These are phyloP conservation scores for Candoia aspera DNA, from an alignment of 2,113 vertebrate species.

Conservation along the genomic window DNA sequence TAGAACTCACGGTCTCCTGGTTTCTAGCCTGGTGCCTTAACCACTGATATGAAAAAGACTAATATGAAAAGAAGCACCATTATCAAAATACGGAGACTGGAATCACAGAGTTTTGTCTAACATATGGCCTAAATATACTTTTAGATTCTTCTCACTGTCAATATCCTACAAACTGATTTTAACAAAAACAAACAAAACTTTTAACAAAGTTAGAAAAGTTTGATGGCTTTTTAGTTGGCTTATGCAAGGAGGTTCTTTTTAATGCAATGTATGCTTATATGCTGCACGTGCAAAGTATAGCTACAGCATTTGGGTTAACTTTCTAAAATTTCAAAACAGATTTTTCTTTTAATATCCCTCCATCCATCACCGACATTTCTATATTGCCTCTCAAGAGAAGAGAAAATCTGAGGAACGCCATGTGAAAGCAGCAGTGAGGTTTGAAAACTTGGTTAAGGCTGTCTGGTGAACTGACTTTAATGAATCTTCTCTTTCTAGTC, in stretches of 20 bases:
- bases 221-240: neutral
- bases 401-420: neutral
- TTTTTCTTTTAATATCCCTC: constrained; percentile 32
- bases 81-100: neutral
- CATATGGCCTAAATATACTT: neutral
- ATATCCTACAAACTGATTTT: neutral
- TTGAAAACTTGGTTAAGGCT: neutral
- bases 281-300: neutral
- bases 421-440: constrained; percentile 24
- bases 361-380: neutral
- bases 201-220: neutral
- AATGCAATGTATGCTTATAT: neutral
- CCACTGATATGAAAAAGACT: neutral
- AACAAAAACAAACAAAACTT: too few relatives aligned
- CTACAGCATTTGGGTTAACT: neutral
- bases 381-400: neutral
- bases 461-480: constrained; percentile 33
- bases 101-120: neutral
- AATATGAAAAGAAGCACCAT: neutral
- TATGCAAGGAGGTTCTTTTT: neutral
- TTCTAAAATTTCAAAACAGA: constrained; percentile 6
- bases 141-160: neutral
- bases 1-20: neutral
- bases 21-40: neutral
- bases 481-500: constrained; percentile 30